Evolutionary conservation across 2,888 invertebrate genomes (phyloP), one percentile per base, ranked within the genome.

Genomic region (Ennomos fuscantarius): DNA sequence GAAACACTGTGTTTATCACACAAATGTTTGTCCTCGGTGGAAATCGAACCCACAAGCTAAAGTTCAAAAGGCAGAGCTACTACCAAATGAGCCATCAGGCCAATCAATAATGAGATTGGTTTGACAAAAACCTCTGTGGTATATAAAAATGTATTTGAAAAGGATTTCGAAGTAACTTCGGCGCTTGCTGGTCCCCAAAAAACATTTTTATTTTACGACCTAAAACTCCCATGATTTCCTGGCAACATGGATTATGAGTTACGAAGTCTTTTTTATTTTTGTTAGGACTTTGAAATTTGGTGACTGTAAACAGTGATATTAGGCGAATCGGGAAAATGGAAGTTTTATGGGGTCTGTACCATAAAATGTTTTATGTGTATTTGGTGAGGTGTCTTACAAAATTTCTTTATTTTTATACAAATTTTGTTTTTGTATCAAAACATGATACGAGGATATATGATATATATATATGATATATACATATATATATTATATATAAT

Each of bases 231-330:
- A 50, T 68, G 60, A 67, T 70, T 65, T 42, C 59, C 33, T 15
- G 34, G 46, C 48, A 71, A 75, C 66, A 76, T 72, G 57, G 64
- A 68, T 72, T 63, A 63, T 51, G 53, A 61, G 49, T 62, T 51
- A 41, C 47, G 40, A 53, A 45, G 50, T 66, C 57, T 59, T 66
- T 69, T 61, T 63, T 68, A 68, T 72, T 70, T 71, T 70, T 72
- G 62, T 61, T 60, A 53, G 62, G 58, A 51, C 57, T 56, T 59
- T 58, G 40, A 37, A 45, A 56, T 55, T 57, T 58, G 44, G 48
- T 49, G 34, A 53, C 52, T 45, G 47, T 35, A 42, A 48, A 56
- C 62, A 60, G 45, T 37, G 41, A 43, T 47, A 47, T 43, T 32
- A 48, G 44, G 43, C 31, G 40, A 40, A 41, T 44, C 52, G 12